phyloP scores from a whole-genome alignment of 1,140 invertebrate genomes.

The Coptotermes formosanus region DNA sequence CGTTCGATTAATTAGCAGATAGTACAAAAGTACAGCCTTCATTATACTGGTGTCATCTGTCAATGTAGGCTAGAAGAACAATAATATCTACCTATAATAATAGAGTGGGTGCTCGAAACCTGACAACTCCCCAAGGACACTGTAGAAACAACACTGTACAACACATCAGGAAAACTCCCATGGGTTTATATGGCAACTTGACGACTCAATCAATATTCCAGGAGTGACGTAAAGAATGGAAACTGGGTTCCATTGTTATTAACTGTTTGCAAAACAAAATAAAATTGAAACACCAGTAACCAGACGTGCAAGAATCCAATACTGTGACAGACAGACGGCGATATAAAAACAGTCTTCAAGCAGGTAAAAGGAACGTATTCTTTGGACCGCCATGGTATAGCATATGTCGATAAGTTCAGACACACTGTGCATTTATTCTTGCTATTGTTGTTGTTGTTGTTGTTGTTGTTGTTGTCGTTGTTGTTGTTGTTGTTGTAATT shows the following conservation, averaged over 20 bases:
- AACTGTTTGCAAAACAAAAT: neutral
- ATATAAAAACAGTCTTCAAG: too few species aligned
- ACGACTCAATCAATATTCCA: slow-evolving; percentile 9
- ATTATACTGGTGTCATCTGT: neutral
- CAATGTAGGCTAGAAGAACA: neutral
- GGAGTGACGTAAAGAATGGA: neutral
- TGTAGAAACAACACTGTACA: neutral
- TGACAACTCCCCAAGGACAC: neutral
- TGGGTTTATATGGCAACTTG: neutral
- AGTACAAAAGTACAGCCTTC: neutral
- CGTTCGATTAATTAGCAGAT: neutral
- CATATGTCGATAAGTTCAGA: too few species aligned
- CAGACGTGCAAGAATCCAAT: neutral
- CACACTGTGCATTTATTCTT: too few species aligned
- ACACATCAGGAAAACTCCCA: neutral
- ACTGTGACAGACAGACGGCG: neutral
- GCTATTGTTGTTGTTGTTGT: too few species aligned
- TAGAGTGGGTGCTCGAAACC: neutral
- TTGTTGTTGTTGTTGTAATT: too few species aligned
- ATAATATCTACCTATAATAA: neutral
- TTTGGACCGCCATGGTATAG: neutral
- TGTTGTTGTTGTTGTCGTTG: too few species aligned
- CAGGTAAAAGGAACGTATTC: too few species aligned
- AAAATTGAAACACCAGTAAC: neutral
- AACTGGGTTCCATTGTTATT: neutral